These are phyloP conservation scores for Archaeoteleia sp. DNA, from an alignment of 2,888 invertebrate genomes.

Conservation along the genomic window DNA sequence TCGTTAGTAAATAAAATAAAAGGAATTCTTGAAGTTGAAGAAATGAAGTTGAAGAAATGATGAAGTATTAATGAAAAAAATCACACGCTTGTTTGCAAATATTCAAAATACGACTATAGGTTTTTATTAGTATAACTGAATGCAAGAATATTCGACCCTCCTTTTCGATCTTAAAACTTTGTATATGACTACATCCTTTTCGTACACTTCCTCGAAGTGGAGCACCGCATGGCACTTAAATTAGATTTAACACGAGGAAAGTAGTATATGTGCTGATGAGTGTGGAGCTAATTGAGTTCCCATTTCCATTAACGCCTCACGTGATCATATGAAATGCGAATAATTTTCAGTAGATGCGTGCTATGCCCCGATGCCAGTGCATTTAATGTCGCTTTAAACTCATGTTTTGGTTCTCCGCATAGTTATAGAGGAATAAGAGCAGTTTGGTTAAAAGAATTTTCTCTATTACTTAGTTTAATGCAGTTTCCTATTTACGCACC, in stretches of 20 bases:
- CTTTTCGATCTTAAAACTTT: not conserved
- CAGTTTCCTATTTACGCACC: too few species aligned
- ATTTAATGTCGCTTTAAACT: constrained; percentile 45
- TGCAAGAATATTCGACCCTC: too few species aligned
- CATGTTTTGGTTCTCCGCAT: constrained; percentile 28
- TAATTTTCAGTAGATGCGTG: constrained; percentile 48
- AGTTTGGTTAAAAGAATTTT: constrained; percentile 5
- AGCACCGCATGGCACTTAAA: constrained; percentile 25
- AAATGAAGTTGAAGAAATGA: too few species aligned
- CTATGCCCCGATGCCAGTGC: constrained; percentile 15
- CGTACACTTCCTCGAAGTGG: constrained; percentile 16
- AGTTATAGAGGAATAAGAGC: not conserved
- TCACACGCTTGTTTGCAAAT: too few species aligned
- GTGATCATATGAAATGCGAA: constrained; percentile 60
- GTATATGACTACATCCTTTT: constrained; percentile 17
- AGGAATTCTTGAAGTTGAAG: too few species aligned
- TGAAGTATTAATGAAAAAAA: too few species aligned
- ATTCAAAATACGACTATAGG: too few species aligned
- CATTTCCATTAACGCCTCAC: constrained; percentile 60
- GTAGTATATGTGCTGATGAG: constrained; percentile 59
- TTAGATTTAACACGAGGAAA: constrained; percentile 50
- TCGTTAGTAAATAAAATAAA: too few species aligned
- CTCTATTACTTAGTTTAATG: not conserved
- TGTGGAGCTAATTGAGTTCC: constrained; percentile 61
- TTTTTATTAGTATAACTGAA: too few species aligned